Evolutionary conservation across 2,888 invertebrate species (phyloP), one percentile per base, ranked within the genome.

Genomic region (Pachydiplax longipennis): DNA sequence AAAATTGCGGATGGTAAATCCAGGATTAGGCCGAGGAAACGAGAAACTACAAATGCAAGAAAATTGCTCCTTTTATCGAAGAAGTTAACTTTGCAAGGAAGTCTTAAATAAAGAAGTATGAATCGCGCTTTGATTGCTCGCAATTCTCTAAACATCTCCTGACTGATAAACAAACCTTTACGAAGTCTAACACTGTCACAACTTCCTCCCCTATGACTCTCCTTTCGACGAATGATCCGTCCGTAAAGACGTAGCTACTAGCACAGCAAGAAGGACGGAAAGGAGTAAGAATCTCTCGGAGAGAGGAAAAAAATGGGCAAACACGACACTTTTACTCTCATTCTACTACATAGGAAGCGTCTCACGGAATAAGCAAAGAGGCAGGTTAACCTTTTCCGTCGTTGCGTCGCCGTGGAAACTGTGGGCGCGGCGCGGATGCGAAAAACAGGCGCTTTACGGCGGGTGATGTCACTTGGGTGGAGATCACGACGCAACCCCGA

Each of bases 391-490:
- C 73, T 73, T 73, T 73, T 10, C 73, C 22, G n/a, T n/a, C n/a
- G 65, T 73, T 73, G 73, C n/a, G 73, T 73, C 73, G 73, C 31
- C 73, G 31, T 31, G 73, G 73, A 2, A 31, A 25, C 25, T 12
- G 73, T 25, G 73, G 73, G 73, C 61, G 73, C 73, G 73, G 65
- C 65, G 61, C 61, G 61, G 61, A 65, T 25, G 65, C 22, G 61
- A n/a, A 5, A n/a, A 61, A 61, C 61, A 22, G n/a, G 53, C 35
- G 53, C 35, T 83, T 61, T 58, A 58, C 37, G 22, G 10, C 10
- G 65, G 37, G 58, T 87, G 61, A 87, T 37, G 87, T 87, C 87
- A 87, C 37, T 37, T 15, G 87, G 65, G 61, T 12, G 87, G 65
- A 22, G 61, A 87, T 87, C 83, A 87, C 37, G 35, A 35, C 58